Evolutionary conservation across 2,797 vertebrate genomes (phyloP), one percentile per base, ranked within the genome.

Genomic region (Lacerta agilis): DNA sequence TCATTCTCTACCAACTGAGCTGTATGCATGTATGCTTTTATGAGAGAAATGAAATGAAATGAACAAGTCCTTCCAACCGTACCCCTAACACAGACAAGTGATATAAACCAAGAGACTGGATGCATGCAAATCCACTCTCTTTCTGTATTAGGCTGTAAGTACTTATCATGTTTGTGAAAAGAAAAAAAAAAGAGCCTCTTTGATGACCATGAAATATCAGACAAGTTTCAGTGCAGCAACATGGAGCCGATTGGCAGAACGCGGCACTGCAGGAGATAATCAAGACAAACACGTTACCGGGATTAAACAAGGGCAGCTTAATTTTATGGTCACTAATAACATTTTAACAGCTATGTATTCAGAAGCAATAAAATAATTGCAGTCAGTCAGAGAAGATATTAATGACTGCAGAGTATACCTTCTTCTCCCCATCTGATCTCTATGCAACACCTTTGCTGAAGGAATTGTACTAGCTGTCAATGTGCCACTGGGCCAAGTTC

Each of bases 271-370:
- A 82, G 77, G 85, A 91, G 69, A 86, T 89, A 90, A 84, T 87
- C 85, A 92, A 88, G 82, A 85, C 85, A 94, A 93, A 89, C 91
- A 69, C 88, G 87, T 92, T 87, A 76, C 85, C 89, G 88, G 86
- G 75, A 93, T 85, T 91, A 93, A 92, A 94, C n/a, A 94, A 92
- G 67, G 89, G 77, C 29, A 77, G 92, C 91, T 91, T 93, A 94
- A 33, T 93, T 94, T 95, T 94, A 94, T 89, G 91, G 89, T 93
- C 79, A 79, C 85, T 93, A 94, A 94, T 94, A 92, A 93, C 77
- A 91, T 93, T 94, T 95, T 94, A 94, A 94, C 82, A 90, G 83
- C 84, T 90, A 87, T 90, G 82, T 92, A 92, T 94, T 83, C 79
- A 79, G 92, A 92, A 90, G 93, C 93, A 94, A 89, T 94, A 94